Evolutionary conservation across 2,797 vertebrate genomes (phyloP).

Genomic region (Botia almorhae): DNA sequence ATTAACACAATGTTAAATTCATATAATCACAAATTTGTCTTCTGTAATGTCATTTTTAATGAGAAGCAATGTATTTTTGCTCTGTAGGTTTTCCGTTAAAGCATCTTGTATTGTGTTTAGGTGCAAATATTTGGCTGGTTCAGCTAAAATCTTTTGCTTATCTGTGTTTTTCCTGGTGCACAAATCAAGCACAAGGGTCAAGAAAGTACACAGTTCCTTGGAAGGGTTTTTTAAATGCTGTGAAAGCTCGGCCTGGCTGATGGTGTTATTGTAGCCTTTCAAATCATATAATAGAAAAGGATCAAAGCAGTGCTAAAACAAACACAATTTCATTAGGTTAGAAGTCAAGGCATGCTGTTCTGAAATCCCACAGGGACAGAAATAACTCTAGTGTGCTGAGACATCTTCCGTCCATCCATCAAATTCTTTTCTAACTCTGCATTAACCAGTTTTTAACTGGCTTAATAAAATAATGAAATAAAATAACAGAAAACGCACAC

Average conservation of each 20-base stretch:
- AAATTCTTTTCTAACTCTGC: constrained; percentile 31
- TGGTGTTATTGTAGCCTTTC: neutral
- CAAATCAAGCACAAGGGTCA: constrained; percentile 6
- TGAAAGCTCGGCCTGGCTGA: constrained; percentile 6
- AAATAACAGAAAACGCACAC: constrained; percentile 10
- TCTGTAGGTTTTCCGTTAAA: neutral
- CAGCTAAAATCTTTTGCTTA: neutral
- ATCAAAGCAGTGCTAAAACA: constrained; percentile 28
- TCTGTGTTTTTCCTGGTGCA: neutral
- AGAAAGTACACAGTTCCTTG: neutral
- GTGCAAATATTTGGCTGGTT: neutral
- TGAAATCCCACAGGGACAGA: constrained; percentile 8
- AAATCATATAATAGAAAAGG: constrained; percentile 13
- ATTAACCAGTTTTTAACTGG: constrained; percentile 43
- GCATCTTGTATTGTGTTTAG: neutral
- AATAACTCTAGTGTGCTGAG: neutral
- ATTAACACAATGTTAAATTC: no score
- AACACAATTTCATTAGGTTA: constrained; percentile 24
- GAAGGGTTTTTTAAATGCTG: neutral
- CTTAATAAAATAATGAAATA: constrained; percentile 37
- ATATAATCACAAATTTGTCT: no score
- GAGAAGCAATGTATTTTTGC: no score
- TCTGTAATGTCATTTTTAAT: no score
- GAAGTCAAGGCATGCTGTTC: constrained; percentile 12
- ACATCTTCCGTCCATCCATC: constrained; percentile 25